Conservation (phyloP, 1,140 invertebrate species). For the Drosophila ananassae region DNA sequence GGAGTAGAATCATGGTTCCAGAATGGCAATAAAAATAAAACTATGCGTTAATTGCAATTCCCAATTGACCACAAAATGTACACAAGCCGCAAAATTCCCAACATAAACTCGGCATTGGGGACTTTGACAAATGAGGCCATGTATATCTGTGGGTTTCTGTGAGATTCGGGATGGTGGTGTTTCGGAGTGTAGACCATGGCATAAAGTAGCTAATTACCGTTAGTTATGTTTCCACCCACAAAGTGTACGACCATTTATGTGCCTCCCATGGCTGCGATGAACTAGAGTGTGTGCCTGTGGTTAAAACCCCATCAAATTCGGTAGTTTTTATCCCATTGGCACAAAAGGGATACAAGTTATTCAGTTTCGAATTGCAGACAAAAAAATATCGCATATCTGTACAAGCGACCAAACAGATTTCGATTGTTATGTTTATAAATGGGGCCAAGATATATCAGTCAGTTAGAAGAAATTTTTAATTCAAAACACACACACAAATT, state of each 20-base stretch:
- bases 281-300: conserved; percentile 37
- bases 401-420: background rate
- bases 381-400: background rate
- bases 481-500: background rate
- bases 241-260: conserved; percentile 68
- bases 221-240: conserved; percentile 76
- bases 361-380: too few relatives aligned
- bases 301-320: conserved; percentile 48
- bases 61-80: conserved; percentile 67
- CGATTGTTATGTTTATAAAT: background rate
- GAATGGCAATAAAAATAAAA: conserved; percentile 66
- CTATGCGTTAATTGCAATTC: conserved; percentile 77
- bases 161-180: background rate
- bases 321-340: conserved; percentile 4
- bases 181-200: conserved; percentile 42
- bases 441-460: background rate
- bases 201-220: conserved; percentile 80
- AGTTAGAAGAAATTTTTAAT: background rate
- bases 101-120: conserved; percentile 50
- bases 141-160: conserved; percentile 3
- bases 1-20: conserved; percentile 15
- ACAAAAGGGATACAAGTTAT: conserved; percentile 4
- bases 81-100: conserved; percentile 45
- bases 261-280: conserved; percentile 20
- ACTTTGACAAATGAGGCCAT: conserved; percentile 27